phyloP scores from a whole-genome alignment of 2,113 vertebrate genomes.

The Emydocephalus ijimae region DNA sequence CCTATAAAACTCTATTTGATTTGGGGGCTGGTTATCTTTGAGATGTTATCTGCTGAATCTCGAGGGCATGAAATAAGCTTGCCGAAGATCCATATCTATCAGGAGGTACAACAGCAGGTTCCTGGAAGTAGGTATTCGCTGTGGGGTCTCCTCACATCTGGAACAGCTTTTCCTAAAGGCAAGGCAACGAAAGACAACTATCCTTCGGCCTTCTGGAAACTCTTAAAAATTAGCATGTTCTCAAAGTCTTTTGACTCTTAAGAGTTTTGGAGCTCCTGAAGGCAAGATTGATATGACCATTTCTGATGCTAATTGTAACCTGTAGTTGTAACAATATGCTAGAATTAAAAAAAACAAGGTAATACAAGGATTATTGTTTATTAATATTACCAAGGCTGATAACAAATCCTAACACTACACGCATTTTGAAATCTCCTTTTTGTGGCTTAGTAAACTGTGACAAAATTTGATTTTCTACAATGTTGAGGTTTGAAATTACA shows the following conservation, averaged over 20 bases:
- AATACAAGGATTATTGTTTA: background rate
- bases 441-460: background rate
- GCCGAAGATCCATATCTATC: background rate
- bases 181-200: background rate
- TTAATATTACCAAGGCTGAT: background rate
- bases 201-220: background rate
- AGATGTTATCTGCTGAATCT: background rate
- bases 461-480: background rate
- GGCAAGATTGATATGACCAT: background rate
- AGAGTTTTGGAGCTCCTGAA: background rate
- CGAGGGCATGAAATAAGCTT: background rate
- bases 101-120: background rate
- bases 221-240: background rate
- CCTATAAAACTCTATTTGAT: background rate
- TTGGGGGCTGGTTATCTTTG: background rate
- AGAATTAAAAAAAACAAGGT: background rate
- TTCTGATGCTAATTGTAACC: background rate
- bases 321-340: background rate
- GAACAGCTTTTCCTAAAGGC: background rate
- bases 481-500: background rate
- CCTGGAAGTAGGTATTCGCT: background rate
- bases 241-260: background rate
- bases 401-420: background rate
- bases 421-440: background rate
- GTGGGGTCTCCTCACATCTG: background rate